phyloP scores from a whole-genome alignment of 2,888 invertebrate species.

The Latrodectus elegans region DNA sequence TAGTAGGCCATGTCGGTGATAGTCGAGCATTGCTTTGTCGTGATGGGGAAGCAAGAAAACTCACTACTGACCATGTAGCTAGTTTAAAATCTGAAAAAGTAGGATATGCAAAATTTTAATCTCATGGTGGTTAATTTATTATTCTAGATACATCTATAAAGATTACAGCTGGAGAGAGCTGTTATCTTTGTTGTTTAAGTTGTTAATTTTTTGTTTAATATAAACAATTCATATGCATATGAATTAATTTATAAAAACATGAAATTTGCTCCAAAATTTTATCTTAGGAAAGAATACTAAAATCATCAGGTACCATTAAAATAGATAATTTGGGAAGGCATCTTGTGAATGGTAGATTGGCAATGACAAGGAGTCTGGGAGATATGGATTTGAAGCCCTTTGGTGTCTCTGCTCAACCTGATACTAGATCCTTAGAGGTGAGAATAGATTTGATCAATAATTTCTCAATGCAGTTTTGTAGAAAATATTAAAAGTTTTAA shows the following conservation, averaged over 20 bases:
- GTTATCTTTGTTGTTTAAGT: too few relatives aligned
- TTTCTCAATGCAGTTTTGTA: not conserved
- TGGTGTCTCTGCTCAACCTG: constrained; percentile 77
- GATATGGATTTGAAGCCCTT: constrained; percentile 77
- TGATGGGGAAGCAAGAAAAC: constrained; percentile 75
- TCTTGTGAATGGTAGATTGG: constrained; percentile 76
- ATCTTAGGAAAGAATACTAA: constrained; percentile 74
- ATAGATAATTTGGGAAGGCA: constrained; percentile 75
- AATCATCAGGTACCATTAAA: constrained; percentile 75
- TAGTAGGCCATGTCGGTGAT: constrained; percentile 78
- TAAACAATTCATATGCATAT: too few relatives aligned
- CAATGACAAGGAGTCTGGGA: constrained; percentile 78
- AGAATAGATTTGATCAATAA: constrained; percentile 25
- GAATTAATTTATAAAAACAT: too few relatives aligned
- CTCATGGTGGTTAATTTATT: not conserved
- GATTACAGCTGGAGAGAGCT: too few relatives aligned
- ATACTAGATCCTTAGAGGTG: constrained; percentile 75
- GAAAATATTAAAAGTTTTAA: not conserved
- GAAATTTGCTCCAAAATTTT: not conserved
- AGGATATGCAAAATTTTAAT: constrained; percentile 8
- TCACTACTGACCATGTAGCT: constrained; percentile 77
- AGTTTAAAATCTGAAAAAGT: constrained; percentile 75
- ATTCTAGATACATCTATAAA: too few relatives aligned
- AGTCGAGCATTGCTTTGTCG: constrained; percentile 77
- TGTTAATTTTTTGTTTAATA: too few relatives aligned